Evolutionary conservation across 2,888 invertebrate genomes (phyloP), one percentile per base, ranked within the genome.

Genomic region (Tyria jacobaeae): DNA sequence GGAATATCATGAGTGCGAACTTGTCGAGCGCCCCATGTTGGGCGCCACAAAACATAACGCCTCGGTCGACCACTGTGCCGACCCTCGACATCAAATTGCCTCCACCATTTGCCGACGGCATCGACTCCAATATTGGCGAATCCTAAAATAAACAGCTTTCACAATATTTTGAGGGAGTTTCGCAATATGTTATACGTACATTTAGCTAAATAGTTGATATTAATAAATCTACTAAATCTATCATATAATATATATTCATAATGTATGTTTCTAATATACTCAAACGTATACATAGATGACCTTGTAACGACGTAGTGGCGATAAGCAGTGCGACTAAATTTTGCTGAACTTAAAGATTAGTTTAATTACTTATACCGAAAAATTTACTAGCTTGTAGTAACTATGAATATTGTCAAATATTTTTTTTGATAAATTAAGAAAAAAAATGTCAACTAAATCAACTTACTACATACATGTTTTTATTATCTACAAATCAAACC

Each of bases 21-120:
- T 94, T 94, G 83, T 95, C 95, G 64, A 95, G 86, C 44, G 94
- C 88, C 34, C 95, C 95, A 70, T 95, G 92, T 80, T 95, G 95
- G 66, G 95, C 95, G 76, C 95, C 95, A 78, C 95, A 95, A 78
- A 95, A 95, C 86, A 95, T 92, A 39, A 95, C 91, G 9, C 94
- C 95, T 56, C 92, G 90, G 77, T 95, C 95, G 14, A 94, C 86
- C 59, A 89, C 83, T 27, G 92, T 84, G 0, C 87, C 88, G 75
- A 95, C 83, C 17, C 91, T 84, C 65, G 82, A 78, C 74, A 85
- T 52, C 44, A 88, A 76, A 58, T 80, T 84, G 58, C 80, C 79
- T 9, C 88, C 82, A n/a, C 84, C 82, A 12, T 84, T 86, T 12
- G 80, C 84, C 1, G 88, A 70, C 51, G 88, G 86, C 87, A 89